phyloP scores from a whole-genome alignment of 2,113 vertebrate species.

The Upupa epops region DNA sequence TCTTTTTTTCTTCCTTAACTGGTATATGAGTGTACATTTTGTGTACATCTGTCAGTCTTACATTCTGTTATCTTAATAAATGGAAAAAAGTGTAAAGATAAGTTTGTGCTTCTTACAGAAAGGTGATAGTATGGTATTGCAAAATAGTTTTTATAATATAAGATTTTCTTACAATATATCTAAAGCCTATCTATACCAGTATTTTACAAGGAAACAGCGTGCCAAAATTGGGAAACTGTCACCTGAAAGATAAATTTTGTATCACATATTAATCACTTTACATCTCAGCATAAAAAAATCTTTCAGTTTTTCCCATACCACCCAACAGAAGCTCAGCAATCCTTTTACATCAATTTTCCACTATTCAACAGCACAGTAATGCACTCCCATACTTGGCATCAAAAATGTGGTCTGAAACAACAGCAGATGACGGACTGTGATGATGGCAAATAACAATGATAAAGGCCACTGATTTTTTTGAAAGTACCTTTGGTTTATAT shows the following conservation, averaged over 20 bases:
- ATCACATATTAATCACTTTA: background rate
- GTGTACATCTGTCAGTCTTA: background rate
- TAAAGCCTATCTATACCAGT: background rate
- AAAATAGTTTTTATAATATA: background rate
- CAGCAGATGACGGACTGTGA: slow-evolving; percentile 52
- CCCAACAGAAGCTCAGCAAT: slow-evolving; percentile 12
- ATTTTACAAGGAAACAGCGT: background rate
- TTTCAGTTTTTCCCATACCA: background rate
- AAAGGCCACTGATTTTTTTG: slow-evolving; percentile 55
- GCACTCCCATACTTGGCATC: slow-evolving; percentile 4
- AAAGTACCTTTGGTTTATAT: background rate
- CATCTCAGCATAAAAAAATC: background rate
- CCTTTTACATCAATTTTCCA: slow-evolving; percentile 39
- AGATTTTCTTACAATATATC: background rate
- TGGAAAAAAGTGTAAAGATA: background rate
- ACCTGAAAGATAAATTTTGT: background rate
- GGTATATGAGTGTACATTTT: background rate
- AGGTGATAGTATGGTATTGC: background rate
- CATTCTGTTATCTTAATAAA: background rate
- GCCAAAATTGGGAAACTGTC: background rate
- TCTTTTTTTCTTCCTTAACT: background rate
- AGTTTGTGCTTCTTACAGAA: background rate
- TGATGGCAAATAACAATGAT: slow-evolving; percentile 61
- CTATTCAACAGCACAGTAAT: slow-evolving; percentile 27
- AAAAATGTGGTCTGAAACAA: slow-evolving; percentile 55